phyloP scores from a whole-genome alignment of 2,113 vertebrate genomes.

The Dipodomys ordii region DNA sequence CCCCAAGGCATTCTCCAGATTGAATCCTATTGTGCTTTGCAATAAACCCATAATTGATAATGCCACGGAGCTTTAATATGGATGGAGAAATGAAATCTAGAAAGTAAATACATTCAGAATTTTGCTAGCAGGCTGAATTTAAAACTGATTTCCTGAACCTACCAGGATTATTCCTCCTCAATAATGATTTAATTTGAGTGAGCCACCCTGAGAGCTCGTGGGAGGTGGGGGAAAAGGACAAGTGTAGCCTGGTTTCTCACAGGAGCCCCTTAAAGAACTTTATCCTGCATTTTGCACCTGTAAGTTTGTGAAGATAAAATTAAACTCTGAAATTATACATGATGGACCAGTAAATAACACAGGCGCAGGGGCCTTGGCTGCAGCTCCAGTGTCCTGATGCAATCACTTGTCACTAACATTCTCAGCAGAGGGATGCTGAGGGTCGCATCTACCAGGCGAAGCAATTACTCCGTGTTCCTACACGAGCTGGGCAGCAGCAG shows the following conservation, averaged over 20 bases:
- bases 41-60: constrained; percentile 91
- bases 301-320: constrained; percentile 83
- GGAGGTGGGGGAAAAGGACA: constrained; percentile 38
- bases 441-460: constrained; percentile 66
- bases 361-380: constrained; percentile 42
- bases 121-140: constrained; percentile 89
- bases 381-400: constrained; percentile 62
- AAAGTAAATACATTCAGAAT: constrained; percentile 89
- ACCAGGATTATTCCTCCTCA: constrained; percentile 86
- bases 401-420: constrained; percentile 71
- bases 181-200: constrained; percentile 87
- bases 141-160: constrained; percentile 88
- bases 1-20: constrained; percentile 85
- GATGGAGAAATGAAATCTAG: constrained; percentile 88
- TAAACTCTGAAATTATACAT: constrained; percentile 76
- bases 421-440: constrained; percentile 55
- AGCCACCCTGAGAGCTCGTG: constrained; percentile 80
- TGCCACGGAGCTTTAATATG: constrained; percentile 88
- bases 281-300: constrained; percentile 81
- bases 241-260: constrained; percentile 71
- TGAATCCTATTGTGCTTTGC: constrained; percentile 88
- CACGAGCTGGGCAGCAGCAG: constrained; percentile 37
- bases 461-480: constrained; percentile 58
- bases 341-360: constrained; percentile 70
- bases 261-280: constrained; percentile 79